Evolutionary conservation across 2,888 invertebrate genomes (phyloP).

Genomic region (Campopleginae sp.): DNA sequence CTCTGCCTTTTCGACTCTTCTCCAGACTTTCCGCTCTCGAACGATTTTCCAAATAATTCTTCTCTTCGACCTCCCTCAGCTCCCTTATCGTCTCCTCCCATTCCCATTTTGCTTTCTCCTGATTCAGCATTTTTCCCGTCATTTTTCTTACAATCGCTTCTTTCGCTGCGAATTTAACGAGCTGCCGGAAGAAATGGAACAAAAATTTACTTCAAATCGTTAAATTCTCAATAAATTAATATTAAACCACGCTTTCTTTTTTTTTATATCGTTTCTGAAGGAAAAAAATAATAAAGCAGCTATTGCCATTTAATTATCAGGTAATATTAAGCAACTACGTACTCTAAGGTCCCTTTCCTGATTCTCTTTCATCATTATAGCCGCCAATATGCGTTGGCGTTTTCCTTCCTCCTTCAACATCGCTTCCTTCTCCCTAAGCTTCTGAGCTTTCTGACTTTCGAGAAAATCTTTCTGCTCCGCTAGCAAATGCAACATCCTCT

Average conservation of each 20-base stretch:
- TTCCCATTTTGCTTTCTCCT: constrained; percentile 65
- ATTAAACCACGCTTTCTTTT: background rate
- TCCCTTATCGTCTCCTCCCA: constrained; percentile 68
- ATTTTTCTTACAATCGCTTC: constrained; percentile 65
- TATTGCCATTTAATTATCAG: background rate
- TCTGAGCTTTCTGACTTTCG: constrained; percentile 69
- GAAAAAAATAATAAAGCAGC: background rate
- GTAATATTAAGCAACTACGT: constrained; percentile 3
- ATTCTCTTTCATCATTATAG: constrained; percentile 41
- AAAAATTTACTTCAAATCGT: background rate
- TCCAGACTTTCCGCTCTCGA: constrained; percentile 28
- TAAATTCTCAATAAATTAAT: too few relatives aligned
- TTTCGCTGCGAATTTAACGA: constrained; percentile 31
- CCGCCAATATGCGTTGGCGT: constrained; percentile 57
- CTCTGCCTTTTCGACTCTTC: constrained; percentile 64
- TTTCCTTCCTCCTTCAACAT: constrained; percentile 69
- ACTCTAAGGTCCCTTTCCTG: constrained; percentile 46
- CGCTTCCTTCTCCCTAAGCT: constrained; percentile 66
- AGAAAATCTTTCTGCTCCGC: constrained; percentile 69
- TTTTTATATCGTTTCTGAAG: background rate
- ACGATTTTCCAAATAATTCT: constrained; percentile 50
- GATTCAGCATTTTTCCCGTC: constrained; percentile 65
- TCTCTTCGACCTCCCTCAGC: constrained; percentile 66
- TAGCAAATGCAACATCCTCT: constrained; percentile 53
- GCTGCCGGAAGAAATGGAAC: constrained; percentile 3